Conservation (phyloP, 1,140 invertebrate genomes). For the Solen grandis region DNA sequence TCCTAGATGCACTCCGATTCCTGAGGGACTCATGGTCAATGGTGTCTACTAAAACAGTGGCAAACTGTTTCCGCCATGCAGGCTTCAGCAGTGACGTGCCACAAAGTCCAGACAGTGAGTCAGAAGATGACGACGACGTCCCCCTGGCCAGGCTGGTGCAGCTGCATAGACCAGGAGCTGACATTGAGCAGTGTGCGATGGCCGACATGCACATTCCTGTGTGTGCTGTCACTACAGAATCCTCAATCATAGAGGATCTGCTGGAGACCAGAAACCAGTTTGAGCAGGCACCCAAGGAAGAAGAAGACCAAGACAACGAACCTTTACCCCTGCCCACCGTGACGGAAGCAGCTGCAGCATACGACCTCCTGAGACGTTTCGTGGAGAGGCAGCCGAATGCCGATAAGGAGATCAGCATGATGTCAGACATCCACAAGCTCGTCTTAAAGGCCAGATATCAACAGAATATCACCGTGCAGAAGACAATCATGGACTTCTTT, state of each 20-base stretch:
- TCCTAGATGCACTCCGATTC: background rate
- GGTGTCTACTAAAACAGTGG: background rate
- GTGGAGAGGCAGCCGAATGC: too few relatives aligned
- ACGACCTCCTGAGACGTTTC: too few relatives aligned
- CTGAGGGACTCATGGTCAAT: background rate
- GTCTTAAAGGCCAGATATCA: too few relatives aligned
- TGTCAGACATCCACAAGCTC: too few relatives aligned
- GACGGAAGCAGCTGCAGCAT: too few relatives aligned
- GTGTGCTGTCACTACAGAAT: background rate
- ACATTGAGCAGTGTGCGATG: too few relatives aligned
- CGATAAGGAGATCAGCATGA: too few relatives aligned
- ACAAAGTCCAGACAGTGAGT: background rate
- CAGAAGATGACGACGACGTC: constrained; percentile 4
- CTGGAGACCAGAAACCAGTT: background rate
- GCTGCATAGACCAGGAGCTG: too few relatives aligned
- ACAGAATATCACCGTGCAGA: too few relatives aligned
- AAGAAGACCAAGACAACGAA: background rate
- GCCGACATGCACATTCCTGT: constrained; percentile 9
- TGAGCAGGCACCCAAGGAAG: background rate
- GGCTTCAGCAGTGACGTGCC: background rate
- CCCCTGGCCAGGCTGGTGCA: background rate
- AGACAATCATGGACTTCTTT: too few relatives aligned
- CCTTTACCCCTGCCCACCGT: too few relatives aligned
- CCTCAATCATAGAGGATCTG: background rate
- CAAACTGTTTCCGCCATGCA: constrained; percentile 3